A percentile compares a stretch with the other conserved stretches of the same genome.
Conservation (phyloP, 2,113 vertebrate genomes). For the Salvator merianae region DNA sequence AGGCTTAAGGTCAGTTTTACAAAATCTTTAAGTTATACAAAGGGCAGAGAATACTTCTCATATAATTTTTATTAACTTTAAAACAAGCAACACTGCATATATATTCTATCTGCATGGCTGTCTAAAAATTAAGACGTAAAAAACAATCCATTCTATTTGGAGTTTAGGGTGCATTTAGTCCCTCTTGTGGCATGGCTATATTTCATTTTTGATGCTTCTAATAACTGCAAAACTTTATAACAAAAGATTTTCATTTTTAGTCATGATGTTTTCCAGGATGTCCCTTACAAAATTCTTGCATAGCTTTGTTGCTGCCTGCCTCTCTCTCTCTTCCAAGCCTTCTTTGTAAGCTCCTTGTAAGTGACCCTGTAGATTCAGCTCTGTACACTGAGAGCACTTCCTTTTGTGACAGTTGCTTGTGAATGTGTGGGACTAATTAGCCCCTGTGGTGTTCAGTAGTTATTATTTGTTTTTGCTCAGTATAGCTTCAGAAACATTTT, state of each 20-base stretch:
- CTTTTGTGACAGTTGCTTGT: neutral
- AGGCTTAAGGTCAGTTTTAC: neutral
- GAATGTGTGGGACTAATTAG: slow-evolving; percentile 23
- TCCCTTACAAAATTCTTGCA: neutral
- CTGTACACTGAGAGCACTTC: slow-evolving; percentile 19
- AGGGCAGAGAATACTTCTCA: slow-evolving; percentile 20
- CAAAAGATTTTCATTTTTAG: neutral
- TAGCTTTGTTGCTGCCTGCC: neutral
- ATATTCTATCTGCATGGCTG: neutral
- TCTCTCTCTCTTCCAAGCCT: neutral
- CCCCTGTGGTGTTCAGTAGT: slow-evolving; percentile 7
- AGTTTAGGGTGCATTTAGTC: neutral
- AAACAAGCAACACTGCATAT: neutral
- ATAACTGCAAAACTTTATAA: neutral
- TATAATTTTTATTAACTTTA: neutral
- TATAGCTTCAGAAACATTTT: slow-evolving; percentile 21
- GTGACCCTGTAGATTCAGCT: neutral
- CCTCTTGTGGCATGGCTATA: too few species aligned
- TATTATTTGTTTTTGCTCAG: slow-evolving; percentile 21
- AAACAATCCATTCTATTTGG: too few species aligned
- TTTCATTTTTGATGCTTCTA: too few species aligned
- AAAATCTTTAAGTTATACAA: neutral
- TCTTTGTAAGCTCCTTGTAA: neutral
- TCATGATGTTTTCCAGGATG: neutral
- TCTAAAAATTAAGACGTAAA: too few species aligned